Conservation (phyloP, 2,888 invertebrate species). For the Lapara coniferarum region DNA sequence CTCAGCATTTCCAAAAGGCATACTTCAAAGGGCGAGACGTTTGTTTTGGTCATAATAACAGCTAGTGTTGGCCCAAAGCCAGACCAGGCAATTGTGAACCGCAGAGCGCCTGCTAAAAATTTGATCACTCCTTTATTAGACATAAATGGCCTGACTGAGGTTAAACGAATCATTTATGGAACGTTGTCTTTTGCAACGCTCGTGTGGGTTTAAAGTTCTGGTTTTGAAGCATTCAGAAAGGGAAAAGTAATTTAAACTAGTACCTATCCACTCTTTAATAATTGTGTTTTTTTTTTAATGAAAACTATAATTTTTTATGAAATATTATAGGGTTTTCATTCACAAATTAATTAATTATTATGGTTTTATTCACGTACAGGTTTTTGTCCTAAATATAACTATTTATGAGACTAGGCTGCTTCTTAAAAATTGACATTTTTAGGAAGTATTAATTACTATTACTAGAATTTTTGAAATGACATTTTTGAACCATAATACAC, state of each 20-base stretch:
- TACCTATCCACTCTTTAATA: no score
- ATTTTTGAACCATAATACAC: neutral
- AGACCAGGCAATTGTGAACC: constrained; percentile 32
- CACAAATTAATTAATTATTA: no score
- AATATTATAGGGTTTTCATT: no score
- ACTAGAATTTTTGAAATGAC: neutral
- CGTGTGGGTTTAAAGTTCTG: neutral
- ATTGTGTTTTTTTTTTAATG: no score
- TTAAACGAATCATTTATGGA: constrained; percentile 23
- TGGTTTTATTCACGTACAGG: no score
- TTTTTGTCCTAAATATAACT: no score
- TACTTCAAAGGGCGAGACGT: constrained; percentile 32
- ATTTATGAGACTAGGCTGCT: no score
- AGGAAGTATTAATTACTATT: neutral
- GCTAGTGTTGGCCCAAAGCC: constrained; percentile 40
- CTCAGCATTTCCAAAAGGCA: neutral
- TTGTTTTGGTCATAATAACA: constrained; percentile 44
- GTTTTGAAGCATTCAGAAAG: neutral
- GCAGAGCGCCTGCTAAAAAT: constrained; percentile 35
- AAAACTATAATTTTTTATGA: no score
- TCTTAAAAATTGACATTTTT: neutral
- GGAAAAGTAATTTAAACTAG: no score
- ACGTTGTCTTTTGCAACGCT: constrained; percentile 17
- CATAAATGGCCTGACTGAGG: constrained; percentile 34
- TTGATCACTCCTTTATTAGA: constrained; percentile 41